These are phyloP conservation scores for Invenusta paracnida DNA, from an alignment of 2,888 invertebrate genomes.

Conservation along the genomic window DNA sequence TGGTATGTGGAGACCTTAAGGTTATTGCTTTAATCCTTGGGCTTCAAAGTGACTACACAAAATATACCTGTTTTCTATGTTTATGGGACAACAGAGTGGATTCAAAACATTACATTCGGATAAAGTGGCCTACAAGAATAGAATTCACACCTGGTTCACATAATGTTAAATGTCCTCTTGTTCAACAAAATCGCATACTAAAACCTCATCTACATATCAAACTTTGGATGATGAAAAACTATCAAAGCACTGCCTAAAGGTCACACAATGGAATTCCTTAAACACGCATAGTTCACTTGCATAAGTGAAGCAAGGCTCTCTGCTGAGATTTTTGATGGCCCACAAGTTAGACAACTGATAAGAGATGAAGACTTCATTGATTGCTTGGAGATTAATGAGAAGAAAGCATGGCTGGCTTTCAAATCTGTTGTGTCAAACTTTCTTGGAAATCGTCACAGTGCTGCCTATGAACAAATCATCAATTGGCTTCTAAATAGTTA, in stretches of 20 bases:
- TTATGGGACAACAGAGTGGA: background rate
- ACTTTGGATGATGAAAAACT: background rate
- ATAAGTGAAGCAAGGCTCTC: conserved; percentile 40
- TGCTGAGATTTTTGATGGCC: conserved; percentile 45
- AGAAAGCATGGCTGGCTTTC: too few species aligned
- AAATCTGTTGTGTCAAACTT: too few species aligned
- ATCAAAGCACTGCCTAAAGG: conserved; percentile 36
- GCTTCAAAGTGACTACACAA: background rate
- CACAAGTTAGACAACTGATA: conserved; percentile 3
- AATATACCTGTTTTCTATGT: background rate
- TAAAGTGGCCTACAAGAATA: background rate
- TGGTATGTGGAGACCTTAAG: too few species aligned
- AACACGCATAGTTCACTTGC: too few species aligned
- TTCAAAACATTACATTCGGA: background rate
- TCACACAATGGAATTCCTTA: conserved; percentile 45
- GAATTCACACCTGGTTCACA: background rate
- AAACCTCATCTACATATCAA: background rate
- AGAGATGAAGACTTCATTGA: too few species aligned
- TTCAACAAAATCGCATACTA: background rate
- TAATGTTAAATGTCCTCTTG: too few species aligned
- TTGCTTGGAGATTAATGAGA: too few species aligned
- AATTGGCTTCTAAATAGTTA: too few species aligned
- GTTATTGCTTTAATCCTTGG: background rate
- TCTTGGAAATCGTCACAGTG: too few species aligned
- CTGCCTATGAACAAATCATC: too few species aligned